These are phyloP conservation scores for Eristalis tenax DNA, from an alignment of 2,888 invertebrate genomes.

Conservation along the genomic window DNA sequence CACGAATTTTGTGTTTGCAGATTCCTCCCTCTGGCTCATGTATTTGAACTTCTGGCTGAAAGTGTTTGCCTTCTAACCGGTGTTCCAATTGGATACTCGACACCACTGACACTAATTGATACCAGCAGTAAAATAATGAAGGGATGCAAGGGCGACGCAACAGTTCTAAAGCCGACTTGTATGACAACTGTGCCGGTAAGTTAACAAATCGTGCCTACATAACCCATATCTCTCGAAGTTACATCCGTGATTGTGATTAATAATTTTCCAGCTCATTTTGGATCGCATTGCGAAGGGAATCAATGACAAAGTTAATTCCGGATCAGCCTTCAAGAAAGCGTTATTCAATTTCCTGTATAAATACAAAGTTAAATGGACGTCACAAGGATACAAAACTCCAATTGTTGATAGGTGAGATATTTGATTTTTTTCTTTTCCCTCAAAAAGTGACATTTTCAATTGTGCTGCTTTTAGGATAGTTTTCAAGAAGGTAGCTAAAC, in stretches of 20 bases:
- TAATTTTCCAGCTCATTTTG: constrained; percentile 89
- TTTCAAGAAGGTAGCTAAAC: constrained; percentile 82
- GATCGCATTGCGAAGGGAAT: constrained; percentile 99
- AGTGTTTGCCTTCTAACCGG: constrained; percentile 92
- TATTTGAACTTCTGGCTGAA: constrained; percentile 97
- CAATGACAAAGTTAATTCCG: constrained; percentile 94
- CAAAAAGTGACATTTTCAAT: not conserved
- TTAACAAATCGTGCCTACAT: not conserved
- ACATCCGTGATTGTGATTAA: not conserved
- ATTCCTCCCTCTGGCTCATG: constrained; percentile 98
- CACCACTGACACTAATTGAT: constrained; percentile 95
- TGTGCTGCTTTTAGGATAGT: constrained; percentile 75
- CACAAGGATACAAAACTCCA: constrained; percentile 91
- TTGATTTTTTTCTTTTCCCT: not conserved
- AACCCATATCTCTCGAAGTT: not conserved
- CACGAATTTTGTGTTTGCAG: constrained; percentile 78
- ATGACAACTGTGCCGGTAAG: constrained; percentile 97
- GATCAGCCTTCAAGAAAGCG: constrained; percentile 89
- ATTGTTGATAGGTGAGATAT: constrained; percentile 85
- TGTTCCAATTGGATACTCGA: constrained; percentile 97
- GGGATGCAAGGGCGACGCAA: constrained; percentile 96
- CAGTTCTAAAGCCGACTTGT: constrained; percentile 94
- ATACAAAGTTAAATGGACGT: constrained; percentile 94
- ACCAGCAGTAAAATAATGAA: constrained; percentile 97
- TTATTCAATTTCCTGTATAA: constrained; percentile 97